Conservation (phyloP, 2,113 vertebrate species). For the Dissostichus mawsoni region DNA sequence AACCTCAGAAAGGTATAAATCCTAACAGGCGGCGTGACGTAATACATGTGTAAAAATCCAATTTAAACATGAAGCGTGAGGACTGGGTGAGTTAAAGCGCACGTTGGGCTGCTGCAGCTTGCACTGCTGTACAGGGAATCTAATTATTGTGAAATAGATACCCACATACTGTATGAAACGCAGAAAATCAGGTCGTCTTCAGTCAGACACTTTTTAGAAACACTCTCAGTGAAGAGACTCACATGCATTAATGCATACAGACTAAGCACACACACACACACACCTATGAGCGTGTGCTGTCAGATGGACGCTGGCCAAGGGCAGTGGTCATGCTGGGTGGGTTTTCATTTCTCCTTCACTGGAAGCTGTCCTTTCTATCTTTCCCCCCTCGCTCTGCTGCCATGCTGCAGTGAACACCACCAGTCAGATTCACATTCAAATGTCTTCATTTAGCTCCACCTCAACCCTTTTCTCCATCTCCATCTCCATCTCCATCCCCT, state of each 20-base stretch:
- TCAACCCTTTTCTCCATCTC: neutral
- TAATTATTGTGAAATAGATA: conserved; percentile 31
- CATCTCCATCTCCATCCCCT: neutral
- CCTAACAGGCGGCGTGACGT: neutral
- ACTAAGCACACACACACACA: conserved; percentile 20
- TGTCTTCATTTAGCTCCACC: conserved; percentile 54
- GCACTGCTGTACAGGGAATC: conserved; percentile 23
- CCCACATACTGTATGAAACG: conserved; percentile 1
- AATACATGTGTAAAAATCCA: neutral
- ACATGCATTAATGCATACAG: conserved; percentile 8
- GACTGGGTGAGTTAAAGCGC: conserved; percentile 13
- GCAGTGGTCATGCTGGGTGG: conserved; percentile 72
- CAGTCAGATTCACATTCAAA: conserved; percentile 60
- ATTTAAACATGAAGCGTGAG: conserved; percentile 10
- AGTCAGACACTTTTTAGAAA: conserved; percentile 9
- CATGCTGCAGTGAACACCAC: conserved; percentile 59
- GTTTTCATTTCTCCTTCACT: conserved; percentile 67
- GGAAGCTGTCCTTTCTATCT: conserved; percentile 47
- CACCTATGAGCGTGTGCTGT: conserved; percentile 49
- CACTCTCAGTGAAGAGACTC: neutral
- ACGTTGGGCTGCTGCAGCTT: conserved; percentile 25
- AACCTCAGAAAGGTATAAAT: neutral
- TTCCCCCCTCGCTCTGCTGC: conserved; percentile 13
- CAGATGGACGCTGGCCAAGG: conserved; percentile 67
- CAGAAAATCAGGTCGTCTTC: conserved; percentile 23